phyloP scores from a whole-genome alignment of 2,888 invertebrate species.

The Thera britannica region DNA sequence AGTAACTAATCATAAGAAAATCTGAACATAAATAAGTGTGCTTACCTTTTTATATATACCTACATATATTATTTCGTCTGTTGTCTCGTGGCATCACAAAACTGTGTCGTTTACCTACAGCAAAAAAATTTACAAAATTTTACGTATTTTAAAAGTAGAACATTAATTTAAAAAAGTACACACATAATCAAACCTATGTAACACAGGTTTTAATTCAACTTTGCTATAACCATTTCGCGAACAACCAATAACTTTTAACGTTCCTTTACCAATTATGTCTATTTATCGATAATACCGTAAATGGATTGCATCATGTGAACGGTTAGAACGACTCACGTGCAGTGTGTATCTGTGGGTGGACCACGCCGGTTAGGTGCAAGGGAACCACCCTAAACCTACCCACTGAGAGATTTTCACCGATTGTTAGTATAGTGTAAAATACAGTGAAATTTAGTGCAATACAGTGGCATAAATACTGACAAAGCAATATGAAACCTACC shows the following conservation, averaged over 20 bases:
- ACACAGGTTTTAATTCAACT: background rate
- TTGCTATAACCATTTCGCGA: background rate
- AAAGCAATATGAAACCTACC: background rate
- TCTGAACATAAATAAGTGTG: too few species aligned
- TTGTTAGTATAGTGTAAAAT: background rate
- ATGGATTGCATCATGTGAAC: constrained; percentile 70
- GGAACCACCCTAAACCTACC: constrained; percentile 26
- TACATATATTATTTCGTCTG: too few species aligned
- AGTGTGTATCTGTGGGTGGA: constrained; percentile 59
- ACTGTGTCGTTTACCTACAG: too few species aligned
- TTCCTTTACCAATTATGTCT: constrained; percentile 8
- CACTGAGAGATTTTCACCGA: background rate
- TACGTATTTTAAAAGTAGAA: too few species aligned
- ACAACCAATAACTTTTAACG: constrained; percentile 13
- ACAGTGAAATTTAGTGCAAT: background rate
- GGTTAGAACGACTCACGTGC: constrained; percentile 54
- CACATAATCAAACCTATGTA: background rate
- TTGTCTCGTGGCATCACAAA: too few species aligned
- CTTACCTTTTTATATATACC: too few species aligned
- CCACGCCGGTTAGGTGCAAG: constrained; percentile 55
- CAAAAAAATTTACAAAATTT: too few species aligned
- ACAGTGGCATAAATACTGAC: background rate
- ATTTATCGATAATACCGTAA: constrained; percentile 61
- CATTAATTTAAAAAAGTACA: too few species aligned
- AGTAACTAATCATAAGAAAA: too few species aligned